Base-by-base conservation (phyloP, 2,888 invertebrate species). In the Torymus aiolomorphi region DNA sequence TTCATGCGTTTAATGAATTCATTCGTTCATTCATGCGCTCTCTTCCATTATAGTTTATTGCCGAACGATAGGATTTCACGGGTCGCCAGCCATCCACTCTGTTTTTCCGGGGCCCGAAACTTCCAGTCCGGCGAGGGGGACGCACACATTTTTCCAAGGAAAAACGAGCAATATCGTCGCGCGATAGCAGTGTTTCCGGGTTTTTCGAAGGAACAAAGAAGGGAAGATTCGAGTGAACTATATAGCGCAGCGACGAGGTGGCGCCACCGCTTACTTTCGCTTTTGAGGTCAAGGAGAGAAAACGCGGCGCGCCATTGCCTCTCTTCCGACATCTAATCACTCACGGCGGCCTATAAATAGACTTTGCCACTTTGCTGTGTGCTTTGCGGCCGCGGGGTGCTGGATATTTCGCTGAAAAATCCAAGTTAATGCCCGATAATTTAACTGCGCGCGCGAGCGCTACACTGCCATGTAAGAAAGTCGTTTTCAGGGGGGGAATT, bases 21-120 rank as follows among this genome's bases (percentile, higher is more conserved):
- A 78, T 79, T 80, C 74, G 61, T 63, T 75, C 81, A 70, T 72
- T 78, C 81, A 73, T 76, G 63, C 65, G 82, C 85, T 84, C 84
- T 86, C 84, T 84, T 86, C 83, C 85, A 85, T 84, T 87, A 85
- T 81, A 83, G 83, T 84, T 84, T 85, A 86, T 86, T 83, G 84
- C 83, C 83, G 83, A 80, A 82, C 83, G 84, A 82, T 78, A 66
- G 78, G 74, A 82, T 80, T 83, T 82, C 74, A 80, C 75, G 80
- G 78, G 70, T 82, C 80, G 76, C 51, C 73, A 73, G 56, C 62
- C 42, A 61, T 74, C 16, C 18, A 13, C 54, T 61, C 42, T 42
- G 42, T 42, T 42, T 42, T 42, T 8, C 42, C 42, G 8, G 8
- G 8, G 5, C 42, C 8, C 42, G 8, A 42, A 42, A 42, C 42